Evolutionary conservation across 2,888 invertebrate genomes (phyloP).

Genomic region (Nesidiocoris tenuis): DNA sequence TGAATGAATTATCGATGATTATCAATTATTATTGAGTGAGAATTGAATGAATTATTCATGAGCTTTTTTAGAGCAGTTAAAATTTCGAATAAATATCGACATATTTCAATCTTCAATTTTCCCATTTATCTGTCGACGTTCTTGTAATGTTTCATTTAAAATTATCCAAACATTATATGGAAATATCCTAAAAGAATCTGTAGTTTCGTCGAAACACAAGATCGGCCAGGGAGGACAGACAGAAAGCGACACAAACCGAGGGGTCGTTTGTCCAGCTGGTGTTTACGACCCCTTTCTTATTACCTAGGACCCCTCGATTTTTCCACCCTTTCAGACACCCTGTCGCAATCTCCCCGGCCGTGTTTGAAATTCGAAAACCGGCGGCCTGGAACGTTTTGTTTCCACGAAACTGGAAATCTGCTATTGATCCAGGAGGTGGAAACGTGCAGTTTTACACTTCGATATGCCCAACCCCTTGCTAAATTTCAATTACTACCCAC

Average conservation of each 20-base stretch:
- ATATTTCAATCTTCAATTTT: no score
- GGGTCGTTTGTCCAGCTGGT: conserved; percentile 10
- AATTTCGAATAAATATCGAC: no score
- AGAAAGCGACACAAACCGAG: neutral
- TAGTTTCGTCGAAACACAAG: neutral
- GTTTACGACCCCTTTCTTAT: conserved; percentile 11
- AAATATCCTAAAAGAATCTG: no score
- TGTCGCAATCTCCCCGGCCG: neutral
- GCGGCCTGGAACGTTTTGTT: conserved; percentile 5
- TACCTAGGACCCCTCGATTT: neutral
- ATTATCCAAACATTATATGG: no score
- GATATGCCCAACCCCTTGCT: neutral
- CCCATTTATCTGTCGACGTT: no score
- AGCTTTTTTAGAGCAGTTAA: no score
- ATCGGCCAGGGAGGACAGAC: neutral
- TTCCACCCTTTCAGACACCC: conserved; percentile 13
- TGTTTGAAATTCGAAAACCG: neutral
- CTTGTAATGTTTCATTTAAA: no score
- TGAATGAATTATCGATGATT: no score
- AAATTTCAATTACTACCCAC: neutral
- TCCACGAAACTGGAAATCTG: neutral
- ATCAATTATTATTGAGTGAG: no score
- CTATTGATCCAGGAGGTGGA: neutral
- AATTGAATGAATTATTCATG: no score
- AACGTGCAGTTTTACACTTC: neutral